Base-by-base conservation (phyloP, 2,888 invertebrate species). In the Dynastes maya region DNA sequence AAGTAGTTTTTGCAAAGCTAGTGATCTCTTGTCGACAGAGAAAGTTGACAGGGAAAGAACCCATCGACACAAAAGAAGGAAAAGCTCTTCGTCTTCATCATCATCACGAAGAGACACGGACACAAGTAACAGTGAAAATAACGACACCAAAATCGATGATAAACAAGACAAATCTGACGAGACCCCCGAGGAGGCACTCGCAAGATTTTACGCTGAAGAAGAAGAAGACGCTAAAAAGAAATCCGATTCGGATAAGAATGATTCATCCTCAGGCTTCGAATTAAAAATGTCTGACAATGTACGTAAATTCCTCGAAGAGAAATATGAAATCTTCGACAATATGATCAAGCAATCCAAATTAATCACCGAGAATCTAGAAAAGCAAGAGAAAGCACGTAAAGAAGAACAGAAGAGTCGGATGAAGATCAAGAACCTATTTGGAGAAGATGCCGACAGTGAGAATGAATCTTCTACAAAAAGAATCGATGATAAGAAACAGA, bases 371-470 rank as follows among this genome's bases (percentile, higher is more conserved):
- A 76, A 79, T 29, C 49, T 79, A 40, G 70, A 76, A n/a, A 68
- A 64, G 5, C 45, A 68, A 27, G 75, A 76, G 61, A 76, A 58
- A 11, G 61, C 71, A 5, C 63, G 53, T 16, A 65, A 76, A n/a
- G 63, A 58, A 2, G 72, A 55, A n/a, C 58, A 77, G 22, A 77
- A 64, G 16, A 55, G 22, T 13, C 74, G 70, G 37, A 63, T 61
- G 51, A 82, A 81, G 78, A 67, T 80, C 45, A 82, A 82, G 58
- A 81, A 67, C 53, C 76, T 83, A 64, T 85, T 83, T 51, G 83
- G 82, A 3, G 84, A 82, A 27, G 85, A 84, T 40, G 77, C 65
- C n/a, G 81, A 79, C 45, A 79, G 78, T 13, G 80, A 82, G 5
- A 77, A 77, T 13, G 79, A 79, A 13, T 2, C 6, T 1, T 32